Conservation (phyloP, 2,797 vertebrate genomes). For the Gymnoscopelus braueri region DNA sequence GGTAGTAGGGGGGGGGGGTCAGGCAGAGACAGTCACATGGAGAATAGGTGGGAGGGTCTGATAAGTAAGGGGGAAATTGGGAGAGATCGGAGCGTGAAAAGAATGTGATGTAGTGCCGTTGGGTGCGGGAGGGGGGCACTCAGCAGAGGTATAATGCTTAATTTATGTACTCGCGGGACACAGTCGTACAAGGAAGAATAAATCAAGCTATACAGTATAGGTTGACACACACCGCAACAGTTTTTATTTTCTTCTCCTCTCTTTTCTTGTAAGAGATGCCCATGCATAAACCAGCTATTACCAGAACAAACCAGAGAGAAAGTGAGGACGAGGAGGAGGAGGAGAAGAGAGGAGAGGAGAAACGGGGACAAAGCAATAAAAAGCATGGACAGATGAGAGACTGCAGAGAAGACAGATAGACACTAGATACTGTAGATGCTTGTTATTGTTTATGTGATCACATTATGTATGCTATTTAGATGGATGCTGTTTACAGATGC, state of each 20-base stretch:
- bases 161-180: not conserved
- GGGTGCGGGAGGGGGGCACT: not conserved
- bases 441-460: too few relatives aligned
- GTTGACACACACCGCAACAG: too few relatives aligned
- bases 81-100: slow-evolving; percentile 17
- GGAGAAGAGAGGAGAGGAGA: slow-evolving; percentile 10
- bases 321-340: not conserved
- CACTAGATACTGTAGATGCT: slow-evolving; percentile 6
- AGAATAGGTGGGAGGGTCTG: slow-evolving; percentile 23
- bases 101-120: slow-evolving; percentile 4
- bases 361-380: slow-evolving; percentile 6
- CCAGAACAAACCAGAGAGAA: slow-evolving; percentile 14
- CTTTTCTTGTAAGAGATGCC: too few relatives aligned
- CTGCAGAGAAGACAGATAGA: slow-evolving; percentile 22
- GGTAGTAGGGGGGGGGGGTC: not conserved
- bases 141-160: not conserved
- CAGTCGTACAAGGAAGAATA: not conserved
- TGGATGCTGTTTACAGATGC: too few relatives aligned
- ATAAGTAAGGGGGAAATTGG: slow-evolving; percentile 10
- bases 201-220: not conserved
- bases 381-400: slow-evolving; percentile 24
- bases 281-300: not conserved
- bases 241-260: too few relatives aligned
- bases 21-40: slow-evolving; percentile 14
- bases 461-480: too few relatives aligned